Base-by-base conservation (phyloP, 2,113 vertebrate genomes). In the Gambusia affinis region DNA sequence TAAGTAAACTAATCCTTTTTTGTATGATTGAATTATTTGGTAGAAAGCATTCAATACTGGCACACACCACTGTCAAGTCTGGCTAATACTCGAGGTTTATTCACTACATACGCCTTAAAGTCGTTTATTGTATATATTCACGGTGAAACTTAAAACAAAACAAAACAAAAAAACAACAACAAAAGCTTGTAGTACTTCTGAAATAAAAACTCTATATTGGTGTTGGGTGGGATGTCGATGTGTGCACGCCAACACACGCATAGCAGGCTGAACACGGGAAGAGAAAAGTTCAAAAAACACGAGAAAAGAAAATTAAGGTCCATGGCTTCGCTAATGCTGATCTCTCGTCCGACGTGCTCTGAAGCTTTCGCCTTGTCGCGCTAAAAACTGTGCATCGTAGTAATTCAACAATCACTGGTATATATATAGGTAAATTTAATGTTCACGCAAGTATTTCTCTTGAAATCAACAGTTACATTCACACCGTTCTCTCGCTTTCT, bases 21-120 rank as follows among this genome's bases (percentile, higher is more conserved):
- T 86, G 67, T 79, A 70, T 87, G 90, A 92, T 91, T 94, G 80
- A 93, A 93, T 80, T 92, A 93, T 95, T 95, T 95, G 95, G 94
- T 95, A 94, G 90, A 94, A 90, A 93, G 83, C 92, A 84, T 91
- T 94, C 88, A 94, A 95, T 94, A 95, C 94, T 95, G 94, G 92
- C 93, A 91, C 92, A 88, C 92, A 85, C 90, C 86, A 90, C 88
- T 75, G 87, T 84, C 88, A 92, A 79, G 89, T 91, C 89, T 91
- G 92, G 89, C 90, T 94, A 94, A 95, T 94, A 95, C 95, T 94
- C 90, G 72, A 82, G 87, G 90, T 88, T 92, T 73, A 81, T 80
- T 89, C 85, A 78, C 87, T 88, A 80, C 80, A 78, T 81, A 82
- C 57, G 84, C 85, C 87, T 81, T 81, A 60, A 89, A 91, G 86